Evolutionary conservation across 2,113 vertebrate genomes (phyloP).

Genomic region (Cololabis saira): DNA sequence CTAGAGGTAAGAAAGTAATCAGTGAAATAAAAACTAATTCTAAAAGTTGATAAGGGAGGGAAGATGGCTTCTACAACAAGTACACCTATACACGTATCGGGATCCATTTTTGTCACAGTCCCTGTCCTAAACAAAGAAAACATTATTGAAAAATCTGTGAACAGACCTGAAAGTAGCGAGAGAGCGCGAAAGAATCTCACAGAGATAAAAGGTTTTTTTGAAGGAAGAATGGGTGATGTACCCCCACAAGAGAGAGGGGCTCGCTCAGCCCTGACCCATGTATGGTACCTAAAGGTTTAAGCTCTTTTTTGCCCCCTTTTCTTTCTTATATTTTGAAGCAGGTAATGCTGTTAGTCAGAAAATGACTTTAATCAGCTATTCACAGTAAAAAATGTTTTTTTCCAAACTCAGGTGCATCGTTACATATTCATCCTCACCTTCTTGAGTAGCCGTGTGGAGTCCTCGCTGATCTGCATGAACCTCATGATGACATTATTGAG

Average conservation of each 20-base stretch:
- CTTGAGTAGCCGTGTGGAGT: conserved; percentile 97
- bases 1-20: not conserved
- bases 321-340: too few relatives aligned
- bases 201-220: too few relatives aligned
- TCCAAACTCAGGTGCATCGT: not conserved
- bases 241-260: too few relatives aligned
- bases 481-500: conserved; percentile 99
- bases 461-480: conserved; percentile 99
- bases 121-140: not conserved
- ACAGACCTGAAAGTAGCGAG: not conserved
- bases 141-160: not conserved
- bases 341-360: too few relatives aligned
- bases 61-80: not conserved
- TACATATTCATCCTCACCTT: conserved; percentile 83
- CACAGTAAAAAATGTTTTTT: not conserved
- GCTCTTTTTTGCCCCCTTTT: too few relatives aligned
- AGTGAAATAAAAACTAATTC: not conserved
- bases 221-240: too few relatives aligned
- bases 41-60: not conserved
- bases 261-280: too few relatives aligned
- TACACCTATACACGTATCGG: not conserved
- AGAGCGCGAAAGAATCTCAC: too few relatives aligned
- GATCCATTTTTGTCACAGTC: not conserved
- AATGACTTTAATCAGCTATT: too few relatives aligned
- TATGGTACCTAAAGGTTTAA: too few relatives aligned